Conservation (phyloP, 1,140 invertebrate species). For the Octopus sinensis region DNA sequence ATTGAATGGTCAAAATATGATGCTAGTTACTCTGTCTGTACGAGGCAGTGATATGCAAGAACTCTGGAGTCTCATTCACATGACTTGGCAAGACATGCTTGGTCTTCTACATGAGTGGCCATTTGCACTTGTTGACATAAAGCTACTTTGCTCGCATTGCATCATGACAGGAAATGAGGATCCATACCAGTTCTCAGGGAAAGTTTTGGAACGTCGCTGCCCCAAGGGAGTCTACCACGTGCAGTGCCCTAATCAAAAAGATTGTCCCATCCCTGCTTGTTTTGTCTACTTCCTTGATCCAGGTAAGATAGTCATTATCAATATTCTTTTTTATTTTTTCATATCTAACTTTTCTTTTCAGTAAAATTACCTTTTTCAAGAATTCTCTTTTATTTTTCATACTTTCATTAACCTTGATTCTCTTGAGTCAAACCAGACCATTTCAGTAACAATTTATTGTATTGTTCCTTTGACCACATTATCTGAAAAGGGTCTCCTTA, state of each 20-base stretch:
- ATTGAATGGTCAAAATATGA: constrained; percentile 18
- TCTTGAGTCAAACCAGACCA: too few relatives aligned
- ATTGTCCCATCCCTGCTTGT: constrained; percentile 38
- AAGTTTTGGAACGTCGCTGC: constrained; percentile 39
- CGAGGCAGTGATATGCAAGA: constrained; percentile 46
- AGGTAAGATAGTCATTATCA: constrained; percentile 29
- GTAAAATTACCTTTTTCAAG: too few relatives aligned
- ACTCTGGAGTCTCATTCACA: constrained; percentile 43
- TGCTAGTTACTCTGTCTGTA: constrained; percentile 35
- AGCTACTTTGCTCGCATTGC: constrained; percentile 45
- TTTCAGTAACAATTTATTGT: too few relatives aligned
- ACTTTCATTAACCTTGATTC: too few relatives aligned
- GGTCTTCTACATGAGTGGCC: constrained; percentile 47
- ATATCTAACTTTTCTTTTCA: too few relatives aligned
- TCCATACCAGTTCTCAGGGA: constrained; percentile 38
- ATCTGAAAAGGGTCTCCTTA: too few relatives aligned
- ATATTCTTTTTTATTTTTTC: too few relatives aligned
- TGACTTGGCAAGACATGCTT: constrained; percentile 35
- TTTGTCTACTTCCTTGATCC: constrained; percentile 45
- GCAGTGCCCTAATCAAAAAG: constrained; percentile 34
- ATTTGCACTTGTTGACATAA: constrained; percentile 36
- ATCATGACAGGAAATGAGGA: constrained; percentile 33
- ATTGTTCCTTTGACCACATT: too few relatives aligned
- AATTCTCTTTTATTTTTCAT: too few relatives aligned
- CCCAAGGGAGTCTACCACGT: constrained; percentile 37